Percentiles rank a stretch among this genome's conserved stretches.
Evolutionary conservation across 2,888 invertebrate species (phyloP).

Genomic region (Hylaea fasciaria): DNA sequence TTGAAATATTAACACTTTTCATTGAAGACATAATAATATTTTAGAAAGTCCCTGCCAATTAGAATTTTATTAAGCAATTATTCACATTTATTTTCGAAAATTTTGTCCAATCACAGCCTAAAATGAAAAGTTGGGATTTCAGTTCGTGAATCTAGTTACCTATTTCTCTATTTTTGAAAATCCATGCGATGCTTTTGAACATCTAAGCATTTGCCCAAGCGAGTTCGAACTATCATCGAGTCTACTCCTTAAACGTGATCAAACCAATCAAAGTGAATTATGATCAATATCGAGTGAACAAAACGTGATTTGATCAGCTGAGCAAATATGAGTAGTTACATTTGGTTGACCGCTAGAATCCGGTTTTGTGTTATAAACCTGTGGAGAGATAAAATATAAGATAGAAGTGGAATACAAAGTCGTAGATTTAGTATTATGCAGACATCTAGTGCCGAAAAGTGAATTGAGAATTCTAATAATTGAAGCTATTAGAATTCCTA

Average conservation of each 20-base stretch:
- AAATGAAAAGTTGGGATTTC: conserved; percentile 68
- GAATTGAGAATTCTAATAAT: conserved; percentile 47
- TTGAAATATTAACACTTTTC: conserved; percentile 63
- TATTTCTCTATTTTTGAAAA: conserved; percentile 57
- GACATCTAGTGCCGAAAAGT: conserved; percentile 64
- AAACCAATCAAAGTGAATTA: conserved; percentile 73
- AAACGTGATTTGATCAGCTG: conserved; percentile 79
- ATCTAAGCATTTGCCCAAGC: conserved; percentile 75
- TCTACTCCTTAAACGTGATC: conserved; percentile 76
- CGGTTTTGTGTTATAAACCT: conserved; percentile 86
- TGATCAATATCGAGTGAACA: conserved; percentile 78
- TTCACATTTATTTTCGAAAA: conserved; percentile 40
- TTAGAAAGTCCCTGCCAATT: conserved; percentile 65
- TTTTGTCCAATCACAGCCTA: conserved; percentile 61
- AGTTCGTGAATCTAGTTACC: conserved; percentile 44
- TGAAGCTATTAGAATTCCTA: neutral
- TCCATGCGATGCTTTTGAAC: conserved; percentile 71
- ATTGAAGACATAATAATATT: conserved; percentile 71
- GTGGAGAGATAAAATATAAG: conserved; percentile 82
- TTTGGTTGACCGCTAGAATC: conserved; percentile 85
- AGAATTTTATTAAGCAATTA: conserved; percentile 32
- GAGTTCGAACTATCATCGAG: conserved; percentile 65
- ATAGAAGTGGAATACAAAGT: conserved; percentile 76
- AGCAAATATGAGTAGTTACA: conserved; percentile 83
- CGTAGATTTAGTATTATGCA: conserved; percentile 60